A percentile compares a stretch with the other conserved stretches of the same genome.
These are phyloP conservation scores for Orientallactaga bullata DNA, from an alignment of 2,113 vertebrate species.

Conservation along the genomic window DNA sequence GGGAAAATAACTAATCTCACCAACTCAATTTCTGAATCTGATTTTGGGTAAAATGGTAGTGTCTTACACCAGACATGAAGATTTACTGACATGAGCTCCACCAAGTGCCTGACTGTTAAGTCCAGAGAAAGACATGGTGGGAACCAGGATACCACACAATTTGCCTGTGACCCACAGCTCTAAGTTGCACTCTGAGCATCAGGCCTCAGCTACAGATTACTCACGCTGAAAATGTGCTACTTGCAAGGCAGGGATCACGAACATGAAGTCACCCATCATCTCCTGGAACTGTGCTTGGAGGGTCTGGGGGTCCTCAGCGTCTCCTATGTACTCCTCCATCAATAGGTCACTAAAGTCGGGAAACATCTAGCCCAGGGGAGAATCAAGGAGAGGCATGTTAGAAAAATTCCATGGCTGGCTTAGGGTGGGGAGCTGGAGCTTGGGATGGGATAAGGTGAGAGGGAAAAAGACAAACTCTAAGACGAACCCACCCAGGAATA, in stretches of 20 bases:
- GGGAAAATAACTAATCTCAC: neutral
- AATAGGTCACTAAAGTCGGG: conserved; percentile 62
- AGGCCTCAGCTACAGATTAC: neutral
- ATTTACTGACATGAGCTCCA: neutral
- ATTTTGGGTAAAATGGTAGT: neutral
- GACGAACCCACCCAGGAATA: neutral
- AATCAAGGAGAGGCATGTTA: neutral
- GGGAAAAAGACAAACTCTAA: neutral
- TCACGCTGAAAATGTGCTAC: conserved; percentile 88
- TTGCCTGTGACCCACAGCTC: neutral
- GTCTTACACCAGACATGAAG: neutral
- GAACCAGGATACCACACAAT: neutral
- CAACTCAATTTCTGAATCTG: neutral
- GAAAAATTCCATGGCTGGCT: too few relatives aligned
- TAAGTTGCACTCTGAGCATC: neutral
- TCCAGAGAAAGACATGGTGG: neutral
- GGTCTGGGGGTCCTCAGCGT: conserved; percentile 58
- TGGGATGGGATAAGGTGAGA: neutral
- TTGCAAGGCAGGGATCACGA: conserved; percentile 73
- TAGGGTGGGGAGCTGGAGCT: neutral
- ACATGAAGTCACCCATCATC: conserved; percentile 85
- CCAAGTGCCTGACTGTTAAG: neutral
- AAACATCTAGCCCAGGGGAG: conserved; percentile 19
- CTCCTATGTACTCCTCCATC: conserved; percentile 85
- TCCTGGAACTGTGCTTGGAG: conserved; percentile 86